Evolutionary conservation across 2,888 invertebrate species (phyloP).

Genomic region (Tyria jacobaeae): DNA sequence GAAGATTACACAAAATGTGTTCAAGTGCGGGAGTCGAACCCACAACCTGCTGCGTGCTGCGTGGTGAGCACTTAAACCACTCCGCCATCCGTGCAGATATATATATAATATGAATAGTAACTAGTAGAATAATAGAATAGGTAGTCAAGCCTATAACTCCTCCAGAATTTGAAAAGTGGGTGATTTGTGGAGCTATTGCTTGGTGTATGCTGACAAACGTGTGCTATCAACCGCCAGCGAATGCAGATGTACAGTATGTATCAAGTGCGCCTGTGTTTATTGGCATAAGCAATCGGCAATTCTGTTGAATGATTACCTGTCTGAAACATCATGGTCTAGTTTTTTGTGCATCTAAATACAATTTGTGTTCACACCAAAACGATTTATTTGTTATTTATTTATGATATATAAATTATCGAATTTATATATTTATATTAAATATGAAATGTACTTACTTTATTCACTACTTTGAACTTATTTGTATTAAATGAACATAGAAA

Average conservation of each 20-base stretch:
- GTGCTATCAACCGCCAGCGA: conserved; percentile 32
- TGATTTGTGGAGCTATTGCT: conserved; percentile 55
- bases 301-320: conserved; percentile 30
- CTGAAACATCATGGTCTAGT: conserved; percentile 22
- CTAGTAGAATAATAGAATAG: background rate
- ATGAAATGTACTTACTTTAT: no score
- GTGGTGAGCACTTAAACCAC: no score
- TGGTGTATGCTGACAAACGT: conserved; percentile 31
- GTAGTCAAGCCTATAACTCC: background rate
- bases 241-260: conserved; percentile 41
- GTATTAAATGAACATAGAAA: no score
- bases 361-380: background rate
- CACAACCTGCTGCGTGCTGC: no score
- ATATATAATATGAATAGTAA: no score
- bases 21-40: no score
- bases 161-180: conserved; percentile 49
- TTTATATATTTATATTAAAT: background rate
- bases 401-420: background rate
- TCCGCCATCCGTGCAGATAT: no score
- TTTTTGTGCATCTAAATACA: conserved; percentile 3
- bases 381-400: background rate
- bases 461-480: no score
- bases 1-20: no score
- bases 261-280: conserved; percentile 35
- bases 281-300: conserved; percentile 27